A percentile compares a stretch with the other conserved stretches of the same genome.
These are phyloP conservation scores for Lates japonicus DNA, from an alignment of 2,797 vertebrate genomes.

Conservation along the genomic window DNA sequence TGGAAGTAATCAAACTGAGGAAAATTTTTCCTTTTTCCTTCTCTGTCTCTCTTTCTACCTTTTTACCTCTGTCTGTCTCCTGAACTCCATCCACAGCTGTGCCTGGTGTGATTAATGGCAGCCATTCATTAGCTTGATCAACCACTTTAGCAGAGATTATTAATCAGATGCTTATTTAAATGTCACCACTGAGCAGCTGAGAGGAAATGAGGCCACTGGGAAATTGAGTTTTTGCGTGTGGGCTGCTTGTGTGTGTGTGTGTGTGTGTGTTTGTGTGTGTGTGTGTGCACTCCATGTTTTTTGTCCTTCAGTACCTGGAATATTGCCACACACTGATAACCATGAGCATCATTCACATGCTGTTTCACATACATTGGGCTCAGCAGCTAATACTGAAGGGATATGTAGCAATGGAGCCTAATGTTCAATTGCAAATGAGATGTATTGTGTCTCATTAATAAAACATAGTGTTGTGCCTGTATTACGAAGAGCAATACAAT, in stretches of 20 bases:
- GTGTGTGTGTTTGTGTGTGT: neutral
- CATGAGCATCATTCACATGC: constrained; percentile 46
- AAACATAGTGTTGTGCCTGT: constrained; percentile 58
- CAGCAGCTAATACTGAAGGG: constrained; percentile 40
- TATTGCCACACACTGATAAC: constrained; percentile 48
- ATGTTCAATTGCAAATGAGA: constrained; percentile 57
- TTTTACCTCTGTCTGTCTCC: constrained; percentile 36
- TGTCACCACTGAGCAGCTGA: constrained; percentile 71
- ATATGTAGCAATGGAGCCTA: constrained; percentile 35
- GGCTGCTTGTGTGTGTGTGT: constrained; percentile 19
- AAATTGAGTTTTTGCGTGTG: constrained; percentile 69
- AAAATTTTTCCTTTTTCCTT: constrained; percentile 11
- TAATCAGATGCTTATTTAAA: constrained; percentile 88
- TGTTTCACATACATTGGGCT: constrained; percentile 44
- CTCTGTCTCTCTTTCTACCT: constrained; percentile 30
- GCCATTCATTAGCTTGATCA: constrained; percentile 86
- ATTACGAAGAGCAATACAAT: constrained; percentile 52
- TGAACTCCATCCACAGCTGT: constrained; percentile 58
- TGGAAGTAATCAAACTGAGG: constrained; percentile 46
- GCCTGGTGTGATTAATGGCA: constrained; percentile 81
- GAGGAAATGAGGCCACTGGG: constrained; percentile 79
- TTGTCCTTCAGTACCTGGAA: constrained; percentile 36
- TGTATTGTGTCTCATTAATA: constrained; percentile 70
- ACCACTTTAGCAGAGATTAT: constrained; percentile 84
- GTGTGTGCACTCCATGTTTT: constrained; percentile 16